These are phyloP conservation scores for Drosophila mojavensis DNA, from an alignment of 1,140 invertebrate genomes.

Conservation along the genomic window DNA sequence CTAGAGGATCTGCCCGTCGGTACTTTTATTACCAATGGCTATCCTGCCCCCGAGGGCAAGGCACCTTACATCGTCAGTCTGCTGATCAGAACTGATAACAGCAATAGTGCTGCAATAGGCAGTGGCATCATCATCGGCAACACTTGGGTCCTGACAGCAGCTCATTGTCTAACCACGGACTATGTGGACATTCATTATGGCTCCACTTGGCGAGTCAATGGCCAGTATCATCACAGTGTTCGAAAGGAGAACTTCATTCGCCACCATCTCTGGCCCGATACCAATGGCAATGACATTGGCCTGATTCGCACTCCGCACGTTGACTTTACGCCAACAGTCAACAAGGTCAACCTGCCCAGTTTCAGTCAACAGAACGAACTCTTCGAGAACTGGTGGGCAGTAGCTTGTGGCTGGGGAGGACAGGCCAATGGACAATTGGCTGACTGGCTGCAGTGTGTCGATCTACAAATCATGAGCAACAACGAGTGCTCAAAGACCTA, in stretches of 20 bases:
- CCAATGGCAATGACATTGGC: constrained; percentile 57
- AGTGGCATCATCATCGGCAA: constrained; percentile 86
- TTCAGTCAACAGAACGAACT: constrained; percentile 31
- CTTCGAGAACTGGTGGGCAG: constrained; percentile 50
- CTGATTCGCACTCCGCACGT: constrained; percentile 54
- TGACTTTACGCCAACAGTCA: constrained; percentile 32
- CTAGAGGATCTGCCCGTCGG: too few species aligned
- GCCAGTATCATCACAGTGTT: constrained; percentile 44
- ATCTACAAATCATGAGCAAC: constrained; percentile 60
- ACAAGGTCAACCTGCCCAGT: constrained; percentile 49
- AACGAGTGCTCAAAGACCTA: constrained; percentile 44
- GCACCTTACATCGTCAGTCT: constrained; percentile 85
- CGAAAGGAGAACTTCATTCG: constrained; percentile 53
- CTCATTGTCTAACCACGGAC: constrained; percentile 85
- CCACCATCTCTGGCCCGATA: constrained; percentile 49
- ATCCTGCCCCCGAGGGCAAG: constrained; percentile 75
- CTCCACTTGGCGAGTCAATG: constrained; percentile 51
- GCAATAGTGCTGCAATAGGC: constrained; percentile 71
- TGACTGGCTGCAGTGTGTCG: constrained; percentile 54
- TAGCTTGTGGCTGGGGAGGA: constrained; percentile 65
- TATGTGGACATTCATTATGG: constrained; percentile 67
- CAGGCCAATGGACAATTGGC: constrained; percentile 51
- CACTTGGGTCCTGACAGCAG: constrained; percentile 85
- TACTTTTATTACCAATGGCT: constrained; percentile 57
- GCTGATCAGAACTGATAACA: constrained; percentile 64